A percentile compares a stretch with the other conserved stretches of the same genome.
phyloP scores from a whole-genome alignment of 2,888 invertebrate species.

The Drosophila koepferae region DNA sequence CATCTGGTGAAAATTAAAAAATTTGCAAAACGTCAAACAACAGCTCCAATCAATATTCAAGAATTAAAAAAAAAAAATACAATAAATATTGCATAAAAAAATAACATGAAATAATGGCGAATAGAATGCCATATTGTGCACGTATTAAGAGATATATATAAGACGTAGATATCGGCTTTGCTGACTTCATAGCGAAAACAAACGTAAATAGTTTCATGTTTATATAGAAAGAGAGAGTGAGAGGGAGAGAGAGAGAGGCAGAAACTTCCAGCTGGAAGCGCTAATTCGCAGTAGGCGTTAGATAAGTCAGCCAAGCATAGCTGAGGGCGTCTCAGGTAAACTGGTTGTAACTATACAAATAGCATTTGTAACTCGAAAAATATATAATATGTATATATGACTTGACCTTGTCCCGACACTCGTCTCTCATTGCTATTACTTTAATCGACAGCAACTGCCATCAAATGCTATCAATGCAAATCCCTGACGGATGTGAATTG shows the following conservation, averaged over 20 bases:
- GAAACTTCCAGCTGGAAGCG: conserved; percentile 13
- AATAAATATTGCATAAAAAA: not conserved
- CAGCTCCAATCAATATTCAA: not conserved
- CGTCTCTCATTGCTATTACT: not conserved
- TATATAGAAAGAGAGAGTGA: not conserved
- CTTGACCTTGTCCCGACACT: conserved; percentile 20
- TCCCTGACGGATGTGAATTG: conserved; percentile 82
- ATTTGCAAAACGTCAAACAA: not conserved
- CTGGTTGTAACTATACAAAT: conserved; percentile 56
- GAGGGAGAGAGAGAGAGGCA: not conserved
- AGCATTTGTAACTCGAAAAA: conserved; percentile 7
- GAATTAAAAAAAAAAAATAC: not conserved
- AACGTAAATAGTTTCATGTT: conserved; percentile 11
- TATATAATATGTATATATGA: not conserved
- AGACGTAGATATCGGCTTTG: conserved; percentile 28
- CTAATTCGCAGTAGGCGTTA: conserved; percentile 56
- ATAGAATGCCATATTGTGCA: conserved; percentile 20
- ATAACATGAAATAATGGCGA: conserved; percentile 5
- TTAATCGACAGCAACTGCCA: conserved; percentile 75
- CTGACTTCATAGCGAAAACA: conserved; percentile 62
- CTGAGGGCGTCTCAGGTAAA: conserved; percentile 45
- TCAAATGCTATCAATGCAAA: conserved; percentile 83
- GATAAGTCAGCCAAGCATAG: conserved; percentile 35
- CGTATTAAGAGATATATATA: conserved; percentile 33
- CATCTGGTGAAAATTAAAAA: not conserved